These are phyloP conservation scores for Epirrita christyi DNA, from an alignment of 2,888 invertebrate genomes.

Conservation along the genomic window DNA sequence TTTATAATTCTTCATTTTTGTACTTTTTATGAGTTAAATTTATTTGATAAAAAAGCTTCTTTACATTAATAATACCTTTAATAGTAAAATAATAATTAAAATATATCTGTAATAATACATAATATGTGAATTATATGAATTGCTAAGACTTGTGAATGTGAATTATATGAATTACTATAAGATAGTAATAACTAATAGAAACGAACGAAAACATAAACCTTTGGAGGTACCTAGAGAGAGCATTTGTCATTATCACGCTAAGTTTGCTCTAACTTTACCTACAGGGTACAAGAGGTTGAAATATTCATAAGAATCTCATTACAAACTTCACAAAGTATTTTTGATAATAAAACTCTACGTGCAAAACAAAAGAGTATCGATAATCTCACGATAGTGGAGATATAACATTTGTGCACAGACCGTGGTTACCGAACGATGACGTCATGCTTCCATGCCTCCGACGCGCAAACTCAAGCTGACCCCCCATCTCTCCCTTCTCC, in stretches of 20 bases:
- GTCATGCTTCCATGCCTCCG: constrained; percentile 69
- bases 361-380: constrained; percentile 34
- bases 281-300: background rate
- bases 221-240: too few species aligned
- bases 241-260: too few species aligned
- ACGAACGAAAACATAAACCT: too few species aligned
- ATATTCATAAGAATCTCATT: background rate
- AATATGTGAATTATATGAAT: too few species aligned
- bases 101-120: too few species aligned
- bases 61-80: background rate
- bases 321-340: constrained; percentile 22
- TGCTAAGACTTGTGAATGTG: too few species aligned
- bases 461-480: constrained; percentile 46
- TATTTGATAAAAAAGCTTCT: background rate
- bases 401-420: constrained; percentile 60
- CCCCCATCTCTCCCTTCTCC: constrained; percentile 44
- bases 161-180: too few species aligned
- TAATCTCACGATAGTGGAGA: constrained; percentile 47
- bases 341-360: constrained; percentile 36
- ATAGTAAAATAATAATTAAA: too few species aligned
- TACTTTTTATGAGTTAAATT: background rate
- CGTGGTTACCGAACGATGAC: constrained; percentile 80
- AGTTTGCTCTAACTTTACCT: too few species aligned
- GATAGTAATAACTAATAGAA: too few species aligned
- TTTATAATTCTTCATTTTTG: constrained; percentile 33